A percentile compares a stretch with the other conserved stretches of the same genome.
Evolutionary conservation across 2,113 vertebrate species (phyloP).

Genomic region (Caloenas nicobarica): DNA sequence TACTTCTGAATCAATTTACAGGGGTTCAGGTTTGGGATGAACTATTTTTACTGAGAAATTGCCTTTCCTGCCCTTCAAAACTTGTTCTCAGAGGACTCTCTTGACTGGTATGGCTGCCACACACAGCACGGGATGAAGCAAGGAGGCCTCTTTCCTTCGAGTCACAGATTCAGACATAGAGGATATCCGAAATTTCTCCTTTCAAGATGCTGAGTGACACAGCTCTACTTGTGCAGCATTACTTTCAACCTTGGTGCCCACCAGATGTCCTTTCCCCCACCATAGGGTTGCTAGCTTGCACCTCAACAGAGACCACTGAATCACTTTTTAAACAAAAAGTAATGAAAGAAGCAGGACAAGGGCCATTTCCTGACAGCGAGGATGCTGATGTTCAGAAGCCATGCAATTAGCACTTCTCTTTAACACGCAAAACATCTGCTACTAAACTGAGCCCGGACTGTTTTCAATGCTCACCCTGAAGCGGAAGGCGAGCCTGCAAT

Average conservation of each 20-base stretch:
- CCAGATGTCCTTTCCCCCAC: neutral
- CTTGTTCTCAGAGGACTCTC: neutral
- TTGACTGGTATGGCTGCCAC: neutral
- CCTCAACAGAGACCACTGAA: neutral
- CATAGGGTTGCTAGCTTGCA: neutral
- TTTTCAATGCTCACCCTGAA: neutral
- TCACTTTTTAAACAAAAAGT: neutral
- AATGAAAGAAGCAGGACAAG: neutral
- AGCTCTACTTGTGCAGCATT: neutral
- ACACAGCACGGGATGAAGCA: neutral
- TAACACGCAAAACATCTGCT: neutral
- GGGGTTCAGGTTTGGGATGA: neutral
- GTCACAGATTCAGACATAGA: neutral
- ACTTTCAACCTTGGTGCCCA: fast-evolving
- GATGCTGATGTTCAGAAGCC: neutral
- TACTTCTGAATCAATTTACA: neutral
- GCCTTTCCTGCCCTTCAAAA: neutral
- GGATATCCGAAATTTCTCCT: neutral
- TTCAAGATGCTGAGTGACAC: neutral
- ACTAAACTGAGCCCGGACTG: neutral
- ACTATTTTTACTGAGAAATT: neutral
- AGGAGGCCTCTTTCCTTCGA: neutral
- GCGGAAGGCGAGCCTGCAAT: neutral
- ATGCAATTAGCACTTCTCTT: neutral
- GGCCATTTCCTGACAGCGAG: neutral